Evolutionary conservation across 2,113 vertebrate genomes (phyloP).

Genomic region (Scalopus aquaticus): DNA sequence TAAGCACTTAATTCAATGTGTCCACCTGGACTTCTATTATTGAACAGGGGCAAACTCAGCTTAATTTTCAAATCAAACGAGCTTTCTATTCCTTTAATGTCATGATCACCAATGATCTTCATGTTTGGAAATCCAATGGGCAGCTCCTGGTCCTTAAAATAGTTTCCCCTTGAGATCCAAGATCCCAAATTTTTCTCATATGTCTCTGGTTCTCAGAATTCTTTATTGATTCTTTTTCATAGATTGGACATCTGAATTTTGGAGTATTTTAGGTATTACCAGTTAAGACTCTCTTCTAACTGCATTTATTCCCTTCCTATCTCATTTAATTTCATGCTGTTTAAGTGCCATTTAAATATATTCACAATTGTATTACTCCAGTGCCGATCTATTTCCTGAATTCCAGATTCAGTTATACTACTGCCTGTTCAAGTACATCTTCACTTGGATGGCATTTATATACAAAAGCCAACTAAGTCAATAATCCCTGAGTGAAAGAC

Average conservation of each 20-base stretch:
- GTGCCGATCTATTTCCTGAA: not conserved
- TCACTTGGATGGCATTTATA: not conserved
- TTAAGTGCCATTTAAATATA: not conserved
- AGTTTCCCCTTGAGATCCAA: not conserved
- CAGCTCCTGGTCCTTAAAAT: not conserved
- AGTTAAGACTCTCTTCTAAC: not conserved
- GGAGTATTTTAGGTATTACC: not conserved
- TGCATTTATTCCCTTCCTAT: not conserved
- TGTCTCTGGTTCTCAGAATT: not conserved
- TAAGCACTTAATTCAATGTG: constrained; percentile 4
- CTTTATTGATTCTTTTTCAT: not conserved
- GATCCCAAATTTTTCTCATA: not conserved
- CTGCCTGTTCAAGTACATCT: not conserved
- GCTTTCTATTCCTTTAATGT: not conserved
- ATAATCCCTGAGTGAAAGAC: no score
- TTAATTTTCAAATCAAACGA: constrained; percentile 23
- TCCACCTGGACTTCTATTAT: not conserved
- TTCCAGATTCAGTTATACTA: not conserved
- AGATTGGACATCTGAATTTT: not conserved
- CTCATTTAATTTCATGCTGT: not conserved
- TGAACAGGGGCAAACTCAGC: not conserved
- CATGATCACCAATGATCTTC: not conserved
- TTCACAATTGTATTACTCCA: not conserved
- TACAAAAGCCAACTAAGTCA: not conserved
- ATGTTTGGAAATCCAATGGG: not conserved